A percentile compares a stretch with the other conserved stretches of the same genome.
phyloP scores from a whole-genome alignment of 2,888 invertebrate genomes.

The Corythucha ciliata region DNA sequence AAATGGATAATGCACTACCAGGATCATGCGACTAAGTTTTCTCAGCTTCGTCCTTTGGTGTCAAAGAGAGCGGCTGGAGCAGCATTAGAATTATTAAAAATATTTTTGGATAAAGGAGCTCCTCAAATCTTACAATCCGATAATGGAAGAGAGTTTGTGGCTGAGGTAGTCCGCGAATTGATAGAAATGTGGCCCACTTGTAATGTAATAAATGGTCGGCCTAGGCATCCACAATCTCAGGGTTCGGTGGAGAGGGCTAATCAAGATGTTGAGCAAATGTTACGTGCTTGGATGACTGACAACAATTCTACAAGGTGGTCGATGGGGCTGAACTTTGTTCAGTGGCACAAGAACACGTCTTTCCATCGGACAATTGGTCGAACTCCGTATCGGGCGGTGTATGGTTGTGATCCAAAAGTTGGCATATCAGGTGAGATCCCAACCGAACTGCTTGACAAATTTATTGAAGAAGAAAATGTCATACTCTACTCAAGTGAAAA shows the following conservation, averaged over 20 bases:
- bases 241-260: slow-evolving; percentile 1
- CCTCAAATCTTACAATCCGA: slow-evolving; percentile 29
- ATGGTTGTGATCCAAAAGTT: too few species aligned
- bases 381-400: too few species aligned
- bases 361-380: too few species aligned
- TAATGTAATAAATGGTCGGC: slow-evolving; percentile 36
- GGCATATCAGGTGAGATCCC: too few species aligned
- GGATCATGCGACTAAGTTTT: slow-evolving; percentile 40
- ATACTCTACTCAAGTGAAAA: neutral
- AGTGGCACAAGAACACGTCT: too few species aligned
- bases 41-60: slow-evolving; percentile 37
- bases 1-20: slow-evolving; percentile 39
- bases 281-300: slow-evolving; percentile 39
- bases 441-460: too few species aligned
- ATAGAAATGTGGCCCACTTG: slow-evolving; percentile 38
- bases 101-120: slow-evolving; percentile 29
- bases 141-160: slow-evolving; percentile 36
- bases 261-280: slow-evolving; percentile 41
- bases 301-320: slow-evolving; percentile 41
- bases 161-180: slow-evolving; percentile 34
- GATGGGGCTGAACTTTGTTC: slow-evolving; percentile 41
- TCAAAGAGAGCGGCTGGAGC: slow-evolving; percentile 37
- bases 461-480: too few species aligned
- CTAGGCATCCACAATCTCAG: slow-evolving; percentile 20
- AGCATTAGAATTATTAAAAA: slow-evolving; percentile 33